Percentiles rank a stretch among this genome's conserved stretches.
Conservation (phyloP, 2,113 vertebrate species). For the Kryptolebias marmoratus region DNA sequence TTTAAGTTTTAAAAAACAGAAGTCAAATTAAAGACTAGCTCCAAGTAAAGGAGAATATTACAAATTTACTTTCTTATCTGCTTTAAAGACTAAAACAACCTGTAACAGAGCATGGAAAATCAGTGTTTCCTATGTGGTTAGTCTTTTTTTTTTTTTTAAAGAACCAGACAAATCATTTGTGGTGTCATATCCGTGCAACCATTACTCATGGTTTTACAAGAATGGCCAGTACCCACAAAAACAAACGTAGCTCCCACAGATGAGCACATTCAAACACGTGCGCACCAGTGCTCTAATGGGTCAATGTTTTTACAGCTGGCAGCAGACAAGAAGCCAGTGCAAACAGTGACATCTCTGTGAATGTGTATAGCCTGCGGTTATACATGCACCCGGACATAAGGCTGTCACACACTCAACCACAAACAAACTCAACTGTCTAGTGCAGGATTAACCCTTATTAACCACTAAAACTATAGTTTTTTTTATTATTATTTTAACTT, state of each 20-base stretch:
- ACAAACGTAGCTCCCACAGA: slow-evolving; percentile 39
- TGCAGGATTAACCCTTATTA: slow-evolving; percentile 53
- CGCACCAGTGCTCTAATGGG: slow-evolving; percentile 35
- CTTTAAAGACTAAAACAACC: slow-evolving; percentile 1
- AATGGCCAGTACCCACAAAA: slow-evolving; percentile 48
- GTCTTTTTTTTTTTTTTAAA: slow-evolving; percentile 4
- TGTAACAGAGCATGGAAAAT: background rate
- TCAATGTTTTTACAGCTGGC: slow-evolving; percentile 74
- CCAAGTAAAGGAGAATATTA: background rate
- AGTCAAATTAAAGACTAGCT: background rate
- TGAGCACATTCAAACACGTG: slow-evolving; percentile 46
- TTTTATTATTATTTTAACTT: slow-evolving; percentile 37
- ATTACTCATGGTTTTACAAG: slow-evolving; percentile 44
- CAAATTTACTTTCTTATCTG: slow-evolving; percentile 8
- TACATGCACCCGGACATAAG: slow-evolving; percentile 15
- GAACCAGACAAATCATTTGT: slow-evolving; percentile 14
- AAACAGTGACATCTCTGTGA: slow-evolving; percentile 56
- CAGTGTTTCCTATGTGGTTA: background rate
- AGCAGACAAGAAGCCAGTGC: slow-evolving; percentile 55
- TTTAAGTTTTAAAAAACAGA: slow-evolving; percentile 12
- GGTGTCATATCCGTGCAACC: slow-evolving; percentile 36
- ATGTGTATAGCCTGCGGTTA: slow-evolving; percentile 20
- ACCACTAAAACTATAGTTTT: slow-evolving; percentile 23
- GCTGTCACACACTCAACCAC: slow-evolving; percentile 25
- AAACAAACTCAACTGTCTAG: slow-evolving; percentile 32